Evolutionary conservation across 2,888 invertebrate species (phyloP), one percentile per base, ranked within the genome.

Genomic region (Pecten maximus): DNA sequence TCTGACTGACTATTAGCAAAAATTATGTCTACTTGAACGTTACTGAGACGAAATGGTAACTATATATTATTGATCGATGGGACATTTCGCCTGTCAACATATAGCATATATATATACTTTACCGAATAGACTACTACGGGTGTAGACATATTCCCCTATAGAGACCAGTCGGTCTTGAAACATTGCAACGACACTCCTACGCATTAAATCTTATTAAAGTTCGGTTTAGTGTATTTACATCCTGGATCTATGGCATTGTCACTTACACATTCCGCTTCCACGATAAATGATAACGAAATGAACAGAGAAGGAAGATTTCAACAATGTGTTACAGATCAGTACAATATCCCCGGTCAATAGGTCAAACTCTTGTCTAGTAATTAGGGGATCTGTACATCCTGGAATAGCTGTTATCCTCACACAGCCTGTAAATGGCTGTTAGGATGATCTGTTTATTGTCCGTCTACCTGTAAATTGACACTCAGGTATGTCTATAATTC

Each of bases 371-470:
- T 54, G n/a, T 28, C 19, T n/a, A 0, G 8, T 74, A 28, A 74
- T 74, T 74, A 28, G 74, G 28, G 35, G 23, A 1, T 35, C 28
- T 35, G 35, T 74, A 74, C 0, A 2, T 28, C 74, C 28, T 15
- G 54, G 23, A 23, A 28, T 15, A 16, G 28, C 4, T 10, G 4
- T 60, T 60, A 74, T 35, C 74, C 28, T 74, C 74, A 15, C 35
- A 35, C 74, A 4, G 28, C 74, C 16, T 35, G 35, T 74, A 12
- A 8, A 74, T 6, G 12, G 0, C 74, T 35, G 3, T 2, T 44
- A 1, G 35, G 74, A 28, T 74, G 74, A 74, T 74, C 74, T 74
- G 74, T 74, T 74, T 35, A 74, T 74, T 35, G 74, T 74, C 74
- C 35, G 2, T 54, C 28, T 74, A 74, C 28, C 74, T 28, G 74